These are phyloP conservation scores for Epirrhoe tristata DNA, from an alignment of 2,888 invertebrate genomes.

Conservation along the genomic window DNA sequence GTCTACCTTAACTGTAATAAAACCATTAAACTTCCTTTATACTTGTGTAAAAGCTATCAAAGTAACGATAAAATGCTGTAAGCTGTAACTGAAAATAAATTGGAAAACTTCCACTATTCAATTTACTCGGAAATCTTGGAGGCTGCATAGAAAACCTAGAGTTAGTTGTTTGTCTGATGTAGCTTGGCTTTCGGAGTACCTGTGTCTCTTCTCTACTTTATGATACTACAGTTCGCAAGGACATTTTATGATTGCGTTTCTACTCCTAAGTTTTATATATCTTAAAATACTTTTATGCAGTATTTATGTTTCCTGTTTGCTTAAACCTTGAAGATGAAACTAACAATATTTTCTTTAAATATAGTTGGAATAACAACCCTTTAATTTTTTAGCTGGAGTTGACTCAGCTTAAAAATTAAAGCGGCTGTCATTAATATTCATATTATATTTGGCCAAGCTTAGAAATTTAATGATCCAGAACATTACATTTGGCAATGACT, in stretches of 20 bases:
- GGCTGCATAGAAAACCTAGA: conserved; percentile 4
- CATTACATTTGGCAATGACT: conserved; percentile 26
- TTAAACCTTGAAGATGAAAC: conserved; percentile 12
- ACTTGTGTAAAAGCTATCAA: not conserved
- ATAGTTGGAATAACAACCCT: conserved; percentile 22
- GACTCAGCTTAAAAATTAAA: conserved; percentile 37
- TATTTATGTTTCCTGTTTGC: conserved; percentile 4
- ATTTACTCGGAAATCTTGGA: conserved; percentile 8
- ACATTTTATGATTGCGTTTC: conserved; percentile 1
- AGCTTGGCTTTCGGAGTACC: not conserved
- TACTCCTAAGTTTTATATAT: not conserved
- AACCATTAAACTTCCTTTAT: not conserved
- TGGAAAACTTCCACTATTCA: conserved; percentile 13
- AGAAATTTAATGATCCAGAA: conserved; percentile 40
- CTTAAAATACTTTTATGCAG: not conserved
- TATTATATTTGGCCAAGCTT: conserved; percentile 41
- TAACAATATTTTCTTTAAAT: conserved; percentile 29
- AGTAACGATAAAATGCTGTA: not conserved
- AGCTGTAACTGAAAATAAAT: conserved; percentile 10
- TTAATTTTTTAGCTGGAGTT: too few species aligned
- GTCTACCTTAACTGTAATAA: not conserved
- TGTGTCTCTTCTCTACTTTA: conserved; percentile 1
- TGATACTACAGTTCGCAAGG: not conserved
- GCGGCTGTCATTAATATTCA: conserved; percentile 41
- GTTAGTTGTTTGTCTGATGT: conserved; percentile 6